A percentile compares a stretch with the other conserved stretches of the same genome.
Evolutionary conservation across 1,140 invertebrate genomes (phyloP).

Genomic region (Tetragonula clypearis): DNA sequence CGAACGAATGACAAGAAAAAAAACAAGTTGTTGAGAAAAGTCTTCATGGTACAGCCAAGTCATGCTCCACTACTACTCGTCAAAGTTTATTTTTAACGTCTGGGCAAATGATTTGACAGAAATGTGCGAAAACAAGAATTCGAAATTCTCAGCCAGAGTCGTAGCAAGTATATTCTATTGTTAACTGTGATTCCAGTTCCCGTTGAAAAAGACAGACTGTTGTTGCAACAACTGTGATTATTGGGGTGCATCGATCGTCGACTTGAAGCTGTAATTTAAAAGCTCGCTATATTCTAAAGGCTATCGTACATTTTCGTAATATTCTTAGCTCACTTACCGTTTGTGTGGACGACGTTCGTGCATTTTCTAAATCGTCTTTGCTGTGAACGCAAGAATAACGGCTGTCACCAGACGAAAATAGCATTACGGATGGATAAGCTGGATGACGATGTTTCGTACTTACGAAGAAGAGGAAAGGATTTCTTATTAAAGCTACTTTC

Average conservation of each 20-base stretch:
- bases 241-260: not conserved
- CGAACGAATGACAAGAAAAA: too few species aligned
- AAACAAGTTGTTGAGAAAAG: not conserved
- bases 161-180: not conserved
- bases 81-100: not conserved
- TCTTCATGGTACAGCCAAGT: not conserved
- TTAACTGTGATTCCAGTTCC: not conserved
- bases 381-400: conserved; percentile 6
- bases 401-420: conserved; percentile 14
- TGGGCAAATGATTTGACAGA: not conserved
- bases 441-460: conserved; percentile 48
- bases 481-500: conserved; percentile 30
- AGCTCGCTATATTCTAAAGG: not conserved
- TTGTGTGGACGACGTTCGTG: not conserved
- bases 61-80: too few species aligned
- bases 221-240: not conserved
- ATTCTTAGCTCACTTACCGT: not conserved
- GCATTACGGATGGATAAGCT: conserved; percentile 39
- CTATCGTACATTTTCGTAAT: not conserved
- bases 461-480: conserved; percentile 19
- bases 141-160: not conserved
- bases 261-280: not conserved
- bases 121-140: not conserved
- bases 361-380: conserved; percentile 27
- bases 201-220: not conserved